Base-by-base conservation (phyloP, 2,113 vertebrate genomes). In the Pseudopodoces humilis region DNA sequence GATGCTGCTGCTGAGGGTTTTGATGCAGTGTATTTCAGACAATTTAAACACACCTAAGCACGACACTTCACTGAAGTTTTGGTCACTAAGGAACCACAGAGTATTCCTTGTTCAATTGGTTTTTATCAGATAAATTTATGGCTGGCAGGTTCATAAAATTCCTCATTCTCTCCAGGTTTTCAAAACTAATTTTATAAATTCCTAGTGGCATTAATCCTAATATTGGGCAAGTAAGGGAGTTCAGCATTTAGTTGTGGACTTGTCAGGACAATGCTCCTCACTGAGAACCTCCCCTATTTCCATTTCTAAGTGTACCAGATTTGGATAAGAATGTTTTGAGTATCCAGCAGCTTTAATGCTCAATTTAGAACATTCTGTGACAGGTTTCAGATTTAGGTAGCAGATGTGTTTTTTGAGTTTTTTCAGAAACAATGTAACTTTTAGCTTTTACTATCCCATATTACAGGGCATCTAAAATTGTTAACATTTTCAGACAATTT, bases 1-100 rank as follows among this genome's bases (percentile, higher is more conserved):
- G 49, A 92, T 96, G 68, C 91, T 96, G 76, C 87, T 94, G 94
- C 90, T 92, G 88, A 95, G 86, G 59, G 67, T 93, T 97, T 97
- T 96, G 90, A 94, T 41, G 33, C 83, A 79, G 87, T 71, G 13
- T 88, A 93, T 94, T 95, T 97, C 69, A 95, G 92, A 94, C 81
- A 89, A 80, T 94, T 97, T 96, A 78, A 94, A 80, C 52, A 86
- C 24, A 94, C 77, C 82, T 92, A 94, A 95, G 83, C 64, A 87
- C 95, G 94, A 89, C 94, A 95, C 74, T 78, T 88, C 63, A 52
- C 75, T 44, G 77, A 78, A 91, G 44, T 79, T 96, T 95, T 53
- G 37, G 68, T 92, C 94, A 90, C 85, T 96, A 81, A 90, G 87
- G 83, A 95, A 64, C 82, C 35, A 64, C 72, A 84, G 44, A 67